Evolutionary conservation across 2,113 vertebrate genomes (phyloP), one percentile per base, ranked within the genome.

Genomic region (Clarias gariepinus): DNA sequence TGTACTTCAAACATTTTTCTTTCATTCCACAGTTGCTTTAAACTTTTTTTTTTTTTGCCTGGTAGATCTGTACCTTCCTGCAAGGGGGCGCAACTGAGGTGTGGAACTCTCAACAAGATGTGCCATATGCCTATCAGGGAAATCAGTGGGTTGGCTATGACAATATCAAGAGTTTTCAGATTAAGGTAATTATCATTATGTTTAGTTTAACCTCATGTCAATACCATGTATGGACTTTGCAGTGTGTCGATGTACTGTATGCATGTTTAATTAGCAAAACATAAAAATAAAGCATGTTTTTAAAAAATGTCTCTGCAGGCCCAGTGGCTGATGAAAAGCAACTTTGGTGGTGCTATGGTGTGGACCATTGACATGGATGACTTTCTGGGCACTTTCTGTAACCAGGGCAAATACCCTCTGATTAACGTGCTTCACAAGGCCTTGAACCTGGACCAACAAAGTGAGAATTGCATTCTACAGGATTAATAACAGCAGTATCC

Each of bases 101-200:
- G 0, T 93, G 94, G 94, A 87, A 93, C 33, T 71, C 87, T 0
- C 91, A 81, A 60, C 95, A 96, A 91, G 87, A 91, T 73, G 95
- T 96, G 41, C 95, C 95, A 1, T 96, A 93, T 18, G 95, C 95
- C 63, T 91, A 93, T 76, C 94, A 95, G 86, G 93, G 92, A 47
- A 93, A 91, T 86, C 92, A 95, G 63, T 96, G 96, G 96, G 93
- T 96, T 21, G 95, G 95, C 7, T 96, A 95, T 11, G 94, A 96
- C 1, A 93, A 96, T 87, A 60, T 60, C 30, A 86, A 82, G 55
- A 96, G 95, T 36, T 87, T 93, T 86, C 76, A 86, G 57, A 87
- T 76, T 52, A 96, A 97, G 94, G 95, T 94, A 92, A 19, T 36
- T 61, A 23, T 36, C 30, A 25, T 15, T 16, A 25, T 25, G 33